These are phyloP conservation scores for Echiichthys vipera DNA, from an alignment of 2,797 vertebrate species.

Conservation along the genomic window DNA sequence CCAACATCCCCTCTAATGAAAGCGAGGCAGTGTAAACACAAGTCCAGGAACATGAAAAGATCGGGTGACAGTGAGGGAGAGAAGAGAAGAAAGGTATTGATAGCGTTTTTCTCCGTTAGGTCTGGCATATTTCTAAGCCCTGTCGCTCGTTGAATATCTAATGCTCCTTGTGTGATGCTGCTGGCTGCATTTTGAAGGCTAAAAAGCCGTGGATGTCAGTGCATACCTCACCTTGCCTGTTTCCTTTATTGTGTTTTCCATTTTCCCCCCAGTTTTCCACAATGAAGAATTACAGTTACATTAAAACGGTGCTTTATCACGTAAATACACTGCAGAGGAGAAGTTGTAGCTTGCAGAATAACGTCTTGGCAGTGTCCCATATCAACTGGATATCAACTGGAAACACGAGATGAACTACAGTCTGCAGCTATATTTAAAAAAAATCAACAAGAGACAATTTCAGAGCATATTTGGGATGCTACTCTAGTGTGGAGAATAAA, in stretches of 20 bases:
- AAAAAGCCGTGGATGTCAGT: conserved; percentile 66
- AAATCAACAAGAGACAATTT: background rate
- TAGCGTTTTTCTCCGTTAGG: conserved; percentile 85
- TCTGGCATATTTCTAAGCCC: conserved; percentile 75
- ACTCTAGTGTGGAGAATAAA: background rate
- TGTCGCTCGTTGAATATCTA: conserved; percentile 76
- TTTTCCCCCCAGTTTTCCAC: conserved; percentile 60
- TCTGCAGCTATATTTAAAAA: background rate
- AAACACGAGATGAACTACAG: conserved; percentile 21
- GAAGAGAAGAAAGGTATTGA: conserved; percentile 90
- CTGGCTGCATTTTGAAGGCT: conserved; percentile 73
- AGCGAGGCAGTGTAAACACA: conserved; percentile 85
- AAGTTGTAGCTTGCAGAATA: conserved; percentile 20
- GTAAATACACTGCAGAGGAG: conserved; percentile 29
- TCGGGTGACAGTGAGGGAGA: conserved; percentile 89
- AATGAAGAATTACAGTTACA: conserved; percentile 60
- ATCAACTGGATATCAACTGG: conserved; percentile 11
- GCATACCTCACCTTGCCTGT: conserved; percentile 79
- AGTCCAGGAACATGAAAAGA: conserved; percentile 89
- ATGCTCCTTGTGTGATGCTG: conserved; percentile 71
- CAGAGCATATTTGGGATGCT: background rate
- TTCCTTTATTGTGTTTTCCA: conserved; percentile 80
- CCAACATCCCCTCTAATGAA: conserved; percentile 66
- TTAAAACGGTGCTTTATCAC: conserved; percentile 44
- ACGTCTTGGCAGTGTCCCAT: conserved; percentile 18